Base-by-base conservation (phyloP, 2,797 vertebrate genomes). In the Anabacerthia variegaticeps region DNA sequence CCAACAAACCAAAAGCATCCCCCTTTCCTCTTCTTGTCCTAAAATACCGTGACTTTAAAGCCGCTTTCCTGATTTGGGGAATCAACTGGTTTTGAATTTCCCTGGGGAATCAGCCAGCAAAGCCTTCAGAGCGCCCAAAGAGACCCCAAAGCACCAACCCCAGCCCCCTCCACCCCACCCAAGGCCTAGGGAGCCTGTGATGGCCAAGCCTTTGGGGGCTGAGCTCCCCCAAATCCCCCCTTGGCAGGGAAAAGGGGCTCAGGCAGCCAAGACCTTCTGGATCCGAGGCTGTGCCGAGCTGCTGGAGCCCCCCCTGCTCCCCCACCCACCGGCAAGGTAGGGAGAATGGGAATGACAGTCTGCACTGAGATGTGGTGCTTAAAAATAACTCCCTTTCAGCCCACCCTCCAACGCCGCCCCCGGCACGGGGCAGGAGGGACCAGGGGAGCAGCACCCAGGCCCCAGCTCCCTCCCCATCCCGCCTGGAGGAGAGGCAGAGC, bases 341-440 rank as follows among this genome's bases (percentile, higher is more conserved):
- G 3, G 69, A 77, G 85, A 77, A 80, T 4, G 52, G 61, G 32
- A 88, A 73, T 56, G 84, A 77, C 89, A 94, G 88, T 21, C 76
- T 92, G 91, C 0, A 0, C 67, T 2, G 23, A 80, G 88, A 92
- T 15, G 52, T 2, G 48, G 54, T 2, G 28, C 44, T 91, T 94
- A 95, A 96, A 97, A 96, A 95, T 94, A 95, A 43, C 63, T 82
- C 68, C 61, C 46, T 61, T 93, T 63, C 91, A 81, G 71, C 56
- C 46, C 37, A 82, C 27, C 85, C 85, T 96, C 88, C 85, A 82
- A 39, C 8, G 27, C 91, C 69, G 4, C 92, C 92, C 79, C 83
- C 56, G 0, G 68, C 36, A 7, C 2, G 1, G 91, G 90, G 75
- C 88, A 87, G 82, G 75, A 74, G 83, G 79, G 71, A 72, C 12